Evolutionary conservation across 2,888 invertebrate species (phyloP).

Genomic region (Rotaria socialis): DNA sequence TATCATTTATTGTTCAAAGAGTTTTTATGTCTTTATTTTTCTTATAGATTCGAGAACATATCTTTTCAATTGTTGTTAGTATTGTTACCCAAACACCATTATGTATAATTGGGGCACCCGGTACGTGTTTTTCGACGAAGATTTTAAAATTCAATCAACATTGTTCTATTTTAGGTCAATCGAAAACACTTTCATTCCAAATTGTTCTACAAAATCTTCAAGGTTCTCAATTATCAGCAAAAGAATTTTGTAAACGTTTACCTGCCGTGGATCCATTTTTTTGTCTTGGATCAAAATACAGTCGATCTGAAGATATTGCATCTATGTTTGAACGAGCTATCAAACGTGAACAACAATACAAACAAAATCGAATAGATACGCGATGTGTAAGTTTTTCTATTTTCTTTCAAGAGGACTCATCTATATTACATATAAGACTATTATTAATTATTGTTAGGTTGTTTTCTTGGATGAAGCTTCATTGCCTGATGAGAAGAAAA

Average conservation of each 20-base stretch:
- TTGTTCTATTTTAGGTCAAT: neutral
- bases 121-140: neutral
- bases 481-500: constrained; percentile 21
- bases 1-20: too few relatives aligned
- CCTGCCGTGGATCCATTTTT: constrained; percentile 22
- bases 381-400: neutral
- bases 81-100: constrained; percentile 20
- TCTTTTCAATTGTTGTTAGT: constrained; percentile 20
- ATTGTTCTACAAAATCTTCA: constrained; percentile 36
- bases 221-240: constrained; percentile 17
- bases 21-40: neutral
- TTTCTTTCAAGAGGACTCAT: too few relatives aligned
- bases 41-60: constrained; percentile 21
- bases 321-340: neutral
- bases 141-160: neutral
- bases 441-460: neutral
- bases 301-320: constrained; percentile 19
- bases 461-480: constrained; percentile 18
- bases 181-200: constrained; percentile 32
- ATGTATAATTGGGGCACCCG: constrained; percentile 30
- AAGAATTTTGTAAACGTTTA: constrained; percentile 20
- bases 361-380: constrained; percentile 30
- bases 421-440: too few relatives aligned
- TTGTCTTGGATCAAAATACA: constrained; percentile 34
- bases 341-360: constrained; percentile 27